Base-by-base conservation (phyloP, 2,888 invertebrate genomes). In the Cosmorhoe ocellata region DNA sequence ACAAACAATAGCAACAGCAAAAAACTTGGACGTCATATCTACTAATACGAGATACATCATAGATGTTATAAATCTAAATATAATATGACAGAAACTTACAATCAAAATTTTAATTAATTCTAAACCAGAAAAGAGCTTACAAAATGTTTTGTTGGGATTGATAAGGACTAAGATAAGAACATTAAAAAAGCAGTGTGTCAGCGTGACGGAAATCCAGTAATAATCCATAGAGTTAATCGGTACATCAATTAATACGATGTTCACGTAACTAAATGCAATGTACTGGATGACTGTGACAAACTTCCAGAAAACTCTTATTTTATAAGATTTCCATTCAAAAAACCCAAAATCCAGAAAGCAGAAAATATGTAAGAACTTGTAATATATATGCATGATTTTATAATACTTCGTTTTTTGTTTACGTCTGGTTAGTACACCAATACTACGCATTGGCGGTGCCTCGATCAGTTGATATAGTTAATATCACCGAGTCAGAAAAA, bases 381-480 rank as follows among this genome's bases (percentile, higher is more conserved):
- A 24, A 48, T 10, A 47, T 34, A 41, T 13, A 5, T 13, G 13
- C 33, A 47, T 28, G 10, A 40, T 3, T 2, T 40, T 47, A 3
- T 13, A 22, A 39, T 22, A 40, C 6, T 34, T 47, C 3, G 34
- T 33, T 22, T 47, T 27, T 9, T 44, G 43, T 11, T 0, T 39
- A 8, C 32, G 11, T 32, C 26, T 46, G 11, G 32, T 33, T 8
- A 33, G 13, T 7, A 12, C 28, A n/a, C n/a, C n/a, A 6, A 31
- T 38, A 14, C 24, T 31, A 8, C 9, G 12, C 11, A 31, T 18
- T 22, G 4, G n/a, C 10, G 24, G 30, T 9, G 13, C 3, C 28
- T 30, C 32, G 1, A 18, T n/a, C 41, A 41, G 31, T 41, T 31
- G n/a, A n/a, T n/a, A n/a, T n/a, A n/a, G n/a, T n/a, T n/a, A n/a